A percentile compares a stretch with the other conserved stretches of the same genome.
phyloP scores from a whole-genome alignment of 2,113 vertebrate genomes.

The Cyprinodon variegatus region DNA sequence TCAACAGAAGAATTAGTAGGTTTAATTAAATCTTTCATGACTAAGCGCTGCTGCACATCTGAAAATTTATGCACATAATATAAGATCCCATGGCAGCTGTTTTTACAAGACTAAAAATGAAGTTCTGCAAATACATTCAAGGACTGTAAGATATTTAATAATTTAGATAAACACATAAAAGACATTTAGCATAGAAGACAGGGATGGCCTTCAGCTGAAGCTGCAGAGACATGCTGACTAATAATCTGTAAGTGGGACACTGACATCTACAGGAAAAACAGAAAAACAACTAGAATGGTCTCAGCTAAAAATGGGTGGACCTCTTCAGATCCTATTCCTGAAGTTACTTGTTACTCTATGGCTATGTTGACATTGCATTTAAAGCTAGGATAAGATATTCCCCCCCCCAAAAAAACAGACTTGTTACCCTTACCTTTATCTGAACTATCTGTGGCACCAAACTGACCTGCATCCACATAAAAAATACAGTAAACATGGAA shows the following conservation, averaged over 20 bases:
- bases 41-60: conserved; percentile 45
- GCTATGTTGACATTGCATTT: no score
- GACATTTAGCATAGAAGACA: conserved; percentile 4
- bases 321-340: no score
- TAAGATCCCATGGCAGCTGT: conserved; percentile 42
- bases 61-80: conserved; percentile 62
- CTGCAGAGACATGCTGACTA: conserved; percentile 2
- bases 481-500: no score
- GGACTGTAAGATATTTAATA: conserved; percentile 22
- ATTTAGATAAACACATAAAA: conserved; percentile 39
- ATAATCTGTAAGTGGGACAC: conserved; percentile 48
- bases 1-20: conserved; percentile 50
- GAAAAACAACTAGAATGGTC: neutral
- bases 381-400: no score
- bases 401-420: no score
- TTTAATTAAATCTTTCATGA: conserved; percentile 57
- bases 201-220: neutral
- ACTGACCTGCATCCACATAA: no score
- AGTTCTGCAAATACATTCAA: conserved; percentile 5
- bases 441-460: no score
- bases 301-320: neutral
- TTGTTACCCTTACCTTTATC: no score
- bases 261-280: conserved; percentile 67
- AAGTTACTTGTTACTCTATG: no score
- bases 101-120: conserved; percentile 24